Conservation (phyloP, 2,113 vertebrate genomes). For the Muntiacus muntjak region DNA sequence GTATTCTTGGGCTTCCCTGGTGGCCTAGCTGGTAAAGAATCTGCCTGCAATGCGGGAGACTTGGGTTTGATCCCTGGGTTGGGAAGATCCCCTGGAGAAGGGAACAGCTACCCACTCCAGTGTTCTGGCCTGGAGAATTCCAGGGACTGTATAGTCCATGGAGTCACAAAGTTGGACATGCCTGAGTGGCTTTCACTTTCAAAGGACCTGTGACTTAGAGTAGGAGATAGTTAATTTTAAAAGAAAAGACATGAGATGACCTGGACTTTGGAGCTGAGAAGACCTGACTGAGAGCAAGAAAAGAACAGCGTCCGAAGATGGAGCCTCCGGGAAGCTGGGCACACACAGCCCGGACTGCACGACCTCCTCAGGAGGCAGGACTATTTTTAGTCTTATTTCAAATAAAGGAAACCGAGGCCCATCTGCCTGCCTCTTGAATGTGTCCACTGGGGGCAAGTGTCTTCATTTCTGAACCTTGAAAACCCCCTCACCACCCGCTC, state of each 20-base stretch:
- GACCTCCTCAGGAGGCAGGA: too few species aligned
- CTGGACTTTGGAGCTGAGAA: neutral
- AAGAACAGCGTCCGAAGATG: fast-evolving
- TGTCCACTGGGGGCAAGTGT: neutral
- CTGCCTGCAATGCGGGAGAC: neutral
- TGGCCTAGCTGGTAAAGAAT: too few species aligned
- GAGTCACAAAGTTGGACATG: neutral
- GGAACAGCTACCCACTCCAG: neutral
- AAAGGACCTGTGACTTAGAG: neutral
- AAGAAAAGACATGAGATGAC: too few species aligned
- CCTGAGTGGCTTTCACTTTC: neutral
- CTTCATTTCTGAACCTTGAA: neutral
- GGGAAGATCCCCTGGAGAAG: neutral
- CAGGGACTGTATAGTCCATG: too few species aligned
- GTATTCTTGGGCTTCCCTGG: too few species aligned
- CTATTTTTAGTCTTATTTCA: neutral
- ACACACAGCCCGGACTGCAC: neutral
- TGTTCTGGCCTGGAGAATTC: neutral
- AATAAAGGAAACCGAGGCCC: neutral
- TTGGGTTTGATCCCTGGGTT: neutral
- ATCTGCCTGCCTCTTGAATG: neutral
- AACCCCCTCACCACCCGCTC: fast-evolving
- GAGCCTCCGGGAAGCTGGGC: fast-evolving
- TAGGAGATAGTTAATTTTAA: fast-evolving
- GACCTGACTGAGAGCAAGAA: neutral